Evolutionary conservation across 2,113 vertebrate genomes (phyloP).

Genomic region (Cephalopholis sonnerati): DNA sequence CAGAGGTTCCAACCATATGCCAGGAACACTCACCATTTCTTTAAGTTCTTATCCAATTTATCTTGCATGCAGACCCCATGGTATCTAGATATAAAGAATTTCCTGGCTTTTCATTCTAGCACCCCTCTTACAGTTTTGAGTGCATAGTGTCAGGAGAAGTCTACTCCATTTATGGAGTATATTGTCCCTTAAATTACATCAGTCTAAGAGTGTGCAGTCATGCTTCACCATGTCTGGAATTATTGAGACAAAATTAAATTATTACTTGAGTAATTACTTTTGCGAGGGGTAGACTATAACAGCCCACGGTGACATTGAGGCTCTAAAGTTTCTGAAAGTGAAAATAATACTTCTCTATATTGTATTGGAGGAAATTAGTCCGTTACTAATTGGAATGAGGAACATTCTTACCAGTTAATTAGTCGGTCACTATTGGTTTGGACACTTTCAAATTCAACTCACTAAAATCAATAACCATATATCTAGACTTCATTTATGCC

Average conservation of each 20-base stretch:
- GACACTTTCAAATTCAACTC: constrained; percentile 52
- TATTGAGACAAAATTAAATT: constrained; percentile 63
- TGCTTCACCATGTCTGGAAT: constrained; percentile 52
- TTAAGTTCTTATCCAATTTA: constrained; percentile 46
- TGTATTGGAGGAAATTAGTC: constrained; percentile 38
- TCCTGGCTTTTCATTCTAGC: constrained; percentile 30
- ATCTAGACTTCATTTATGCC: constrained; percentile 47
- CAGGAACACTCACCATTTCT: constrained; percentile 27
- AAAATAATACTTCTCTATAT: constrained; percentile 46
- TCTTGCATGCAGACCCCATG: constrained; percentile 38
- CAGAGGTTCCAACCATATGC: constrained; percentile 11
- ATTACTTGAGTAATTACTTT: constrained; percentile 62
- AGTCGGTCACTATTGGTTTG: constrained; percentile 46
- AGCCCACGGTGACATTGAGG: constrained; percentile 53
- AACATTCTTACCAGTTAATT: constrained; percentile 59
- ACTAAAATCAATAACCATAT: constrained; percentile 56
- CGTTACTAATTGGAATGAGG: constrained; percentile 40
- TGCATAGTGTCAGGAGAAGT: constrained; percentile 21
- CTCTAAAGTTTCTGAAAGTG: constrained; percentile 51
- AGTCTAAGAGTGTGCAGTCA: constrained; percentile 46
- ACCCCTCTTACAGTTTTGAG: constrained; percentile 21
- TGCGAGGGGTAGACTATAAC: constrained; percentile 21
- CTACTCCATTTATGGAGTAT: constrained; percentile 31
- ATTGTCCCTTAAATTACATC: constrained; percentile 54
- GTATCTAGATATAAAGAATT: constrained; percentile 22